A percentile compares a stretch with the other conserved stretches of the same genome.
phyloP scores from a whole-genome alignment of 2,888 invertebrate species.

The Hydrotaea cyrtoneurina region DNA sequence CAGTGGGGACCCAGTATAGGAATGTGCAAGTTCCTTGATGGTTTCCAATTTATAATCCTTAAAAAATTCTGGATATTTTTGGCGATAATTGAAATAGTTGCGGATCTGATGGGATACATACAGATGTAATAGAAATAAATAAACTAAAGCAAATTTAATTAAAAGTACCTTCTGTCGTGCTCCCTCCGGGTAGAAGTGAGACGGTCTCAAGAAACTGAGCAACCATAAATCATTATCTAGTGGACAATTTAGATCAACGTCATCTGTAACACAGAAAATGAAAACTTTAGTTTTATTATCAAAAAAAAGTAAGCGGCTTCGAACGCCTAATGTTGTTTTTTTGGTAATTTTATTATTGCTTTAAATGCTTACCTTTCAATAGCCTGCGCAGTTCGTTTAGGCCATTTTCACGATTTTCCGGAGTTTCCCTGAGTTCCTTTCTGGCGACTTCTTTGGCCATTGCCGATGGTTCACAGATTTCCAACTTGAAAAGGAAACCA shows the following conservation, averaged over 20 bases:
- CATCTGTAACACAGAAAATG: conserved; percentile 83
- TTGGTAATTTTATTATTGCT: no score
- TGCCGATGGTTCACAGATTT: conserved; percentile 85
- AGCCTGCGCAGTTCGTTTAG: conserved; percentile 82
- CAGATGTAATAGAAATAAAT: no score
- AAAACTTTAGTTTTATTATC: no score
- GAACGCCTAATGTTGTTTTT: no score
- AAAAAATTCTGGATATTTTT: conserved; percentile 88
- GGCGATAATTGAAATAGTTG: conserved; percentile 89
- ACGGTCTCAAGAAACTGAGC: conserved; percentile 90
- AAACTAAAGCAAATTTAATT: no score
- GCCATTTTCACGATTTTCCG: conserved; percentile 84
- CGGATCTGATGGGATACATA: no score
- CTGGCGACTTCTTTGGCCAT: conserved; percentile 86
- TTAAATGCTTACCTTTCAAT: conserved; percentile 83
- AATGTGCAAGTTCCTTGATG: conserved; percentile 88
- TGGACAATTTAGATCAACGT: conserved; percentile 86
- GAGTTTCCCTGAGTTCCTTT: conserved; percentile 87
- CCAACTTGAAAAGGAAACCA: conserved; percentile 84
- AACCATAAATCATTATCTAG: conserved; percentile 88
- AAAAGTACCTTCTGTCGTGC: conserved; percentile 86
- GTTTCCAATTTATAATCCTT: conserved; percentile 86
- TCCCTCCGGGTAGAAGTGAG: conserved; percentile 94
- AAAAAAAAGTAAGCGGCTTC: no score
- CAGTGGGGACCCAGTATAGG: conserved; percentile 89